Percentiles rank a stretch among this genome's conserved stretches.
These are phyloP conservation scores for Antheraea pernyi DNA, from an alignment of 1,140 invertebrate genomes.

Conservation along the genomic window DNA sequence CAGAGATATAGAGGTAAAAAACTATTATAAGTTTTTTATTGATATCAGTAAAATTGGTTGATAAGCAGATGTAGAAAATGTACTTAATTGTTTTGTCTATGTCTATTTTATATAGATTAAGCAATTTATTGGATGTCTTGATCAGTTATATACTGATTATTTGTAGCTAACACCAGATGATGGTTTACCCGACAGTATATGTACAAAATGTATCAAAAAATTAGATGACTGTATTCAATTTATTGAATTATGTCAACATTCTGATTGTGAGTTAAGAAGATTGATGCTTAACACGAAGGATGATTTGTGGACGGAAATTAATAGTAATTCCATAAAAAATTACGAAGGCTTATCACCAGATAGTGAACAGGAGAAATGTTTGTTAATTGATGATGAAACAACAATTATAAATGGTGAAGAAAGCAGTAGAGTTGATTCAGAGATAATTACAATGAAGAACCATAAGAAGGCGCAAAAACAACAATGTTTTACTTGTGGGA, in stretches of 20 bases:
- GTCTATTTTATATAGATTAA: too few relatives aligned
- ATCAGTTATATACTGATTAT: constrained; percentile 1
- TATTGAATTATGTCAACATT: constrained; percentile 58
- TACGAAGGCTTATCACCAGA: constrained; percentile 11
- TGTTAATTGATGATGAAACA: constrained; percentile 23
- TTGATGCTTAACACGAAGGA: background rate
- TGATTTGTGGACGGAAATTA: background rate
- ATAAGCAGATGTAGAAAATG: too few relatives aligned
- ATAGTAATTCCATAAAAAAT: background rate
- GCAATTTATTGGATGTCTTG: too few relatives aligned
- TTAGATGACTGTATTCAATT: constrained; percentile 62
- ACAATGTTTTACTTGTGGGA: constrained; percentile 74
- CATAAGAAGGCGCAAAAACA: constrained; percentile 48
- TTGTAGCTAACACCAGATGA: constrained; percentile 65
- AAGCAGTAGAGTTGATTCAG: constrained; percentile 11
- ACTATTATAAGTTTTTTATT: too few relatives aligned
- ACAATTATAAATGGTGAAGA: constrained; percentile 15
- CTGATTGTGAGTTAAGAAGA: constrained; percentile 50
- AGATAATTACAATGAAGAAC: background rate
- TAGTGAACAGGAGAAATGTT: constrained; percentile 22
- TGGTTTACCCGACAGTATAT: constrained; percentile 61
- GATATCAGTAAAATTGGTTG: too few relatives aligned
- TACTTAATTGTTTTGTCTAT: too few relatives aligned
- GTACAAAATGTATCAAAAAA: constrained; percentile 48
- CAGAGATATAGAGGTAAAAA: too few relatives aligned